These are phyloP conservation scores for Antheraea yamamai DNA, from an alignment of 2,888 invertebrate genomes.

Conservation along the genomic window DNA sequence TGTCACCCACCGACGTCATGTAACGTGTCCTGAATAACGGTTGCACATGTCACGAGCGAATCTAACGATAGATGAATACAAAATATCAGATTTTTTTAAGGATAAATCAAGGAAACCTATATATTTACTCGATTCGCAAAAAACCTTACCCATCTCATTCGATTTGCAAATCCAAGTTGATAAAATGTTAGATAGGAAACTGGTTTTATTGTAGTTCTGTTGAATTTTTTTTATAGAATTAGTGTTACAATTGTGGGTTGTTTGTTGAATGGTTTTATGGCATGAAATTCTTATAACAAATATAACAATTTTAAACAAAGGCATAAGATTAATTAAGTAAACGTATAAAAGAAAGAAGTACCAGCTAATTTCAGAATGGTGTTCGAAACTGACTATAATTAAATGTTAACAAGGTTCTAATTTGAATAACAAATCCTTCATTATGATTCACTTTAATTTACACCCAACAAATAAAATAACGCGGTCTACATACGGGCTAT, in stretches of 20 bases:
- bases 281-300: too few species aligned
- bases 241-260: neutral
- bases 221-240: neutral
- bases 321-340: neutral
- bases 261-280: neutral
- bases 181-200: neutral
- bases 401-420: neutral
- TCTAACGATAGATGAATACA: conserved; percentile 15
- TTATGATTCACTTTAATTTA: conserved; percentile 4
- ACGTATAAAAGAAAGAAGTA: neutral
- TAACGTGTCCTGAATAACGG: conserved; percentile 14
- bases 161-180: neutral
- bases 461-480: neutral
- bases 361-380: neutral
- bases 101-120: conserved; percentile 3
- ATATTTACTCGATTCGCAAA: conserved; percentile 8
- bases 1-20: conserved; percentile 17
- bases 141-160: neutral
- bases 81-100: conserved; percentile 2
- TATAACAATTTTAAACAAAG: neutral
- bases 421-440: neutral
- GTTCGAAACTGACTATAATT: neutral
- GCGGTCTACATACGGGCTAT: neutral
- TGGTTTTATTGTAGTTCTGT: neutral
- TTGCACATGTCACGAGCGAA: neutral